Conservation (phyloP, 2,797 vertebrate genomes). For the Myotis pilosus region DNA sequence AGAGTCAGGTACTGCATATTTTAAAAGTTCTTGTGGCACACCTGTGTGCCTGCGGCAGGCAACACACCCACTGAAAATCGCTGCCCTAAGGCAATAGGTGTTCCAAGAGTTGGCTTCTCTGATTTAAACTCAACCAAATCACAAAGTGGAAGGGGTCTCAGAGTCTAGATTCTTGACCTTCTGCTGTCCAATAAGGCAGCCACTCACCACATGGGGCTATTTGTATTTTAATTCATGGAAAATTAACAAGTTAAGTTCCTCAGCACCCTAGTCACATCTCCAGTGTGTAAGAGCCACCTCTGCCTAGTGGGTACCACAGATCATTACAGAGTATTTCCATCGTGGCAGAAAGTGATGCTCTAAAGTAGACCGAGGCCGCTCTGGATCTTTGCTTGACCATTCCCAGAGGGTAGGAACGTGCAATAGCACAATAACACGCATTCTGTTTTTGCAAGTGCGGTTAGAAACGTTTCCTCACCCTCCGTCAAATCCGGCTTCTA, state of each 20-base stretch:
- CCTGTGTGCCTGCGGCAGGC: background rate
- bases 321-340: background rate
- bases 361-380: background rate
- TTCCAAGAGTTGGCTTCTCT: constrained; percentile 14
- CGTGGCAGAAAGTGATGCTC: background rate
- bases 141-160: background rate
- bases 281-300: background rate
- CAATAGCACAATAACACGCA: background rate
- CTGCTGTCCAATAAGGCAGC: background rate
- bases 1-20: background rate
- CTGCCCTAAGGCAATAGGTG: constrained; percentile 21
- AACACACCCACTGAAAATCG: background rate
- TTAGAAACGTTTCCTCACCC: background rate
- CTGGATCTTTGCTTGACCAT: background rate
- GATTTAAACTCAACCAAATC: constrained; percentile 46
- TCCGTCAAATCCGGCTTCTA: constrained; percentile 6
- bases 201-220: background rate
- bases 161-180: constrained; percentile 23
- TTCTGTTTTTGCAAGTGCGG: background rate
- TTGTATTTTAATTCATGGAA: constrained; percentile 21
- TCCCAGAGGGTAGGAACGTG: background rate
- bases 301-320: background rate
- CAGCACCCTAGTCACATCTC: background rate
- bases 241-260: background rate
- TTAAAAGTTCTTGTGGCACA: background rate